Conservation (phyloP, 2,888 invertebrate genomes). For the Dorcus parallelipipedus region DNA sequence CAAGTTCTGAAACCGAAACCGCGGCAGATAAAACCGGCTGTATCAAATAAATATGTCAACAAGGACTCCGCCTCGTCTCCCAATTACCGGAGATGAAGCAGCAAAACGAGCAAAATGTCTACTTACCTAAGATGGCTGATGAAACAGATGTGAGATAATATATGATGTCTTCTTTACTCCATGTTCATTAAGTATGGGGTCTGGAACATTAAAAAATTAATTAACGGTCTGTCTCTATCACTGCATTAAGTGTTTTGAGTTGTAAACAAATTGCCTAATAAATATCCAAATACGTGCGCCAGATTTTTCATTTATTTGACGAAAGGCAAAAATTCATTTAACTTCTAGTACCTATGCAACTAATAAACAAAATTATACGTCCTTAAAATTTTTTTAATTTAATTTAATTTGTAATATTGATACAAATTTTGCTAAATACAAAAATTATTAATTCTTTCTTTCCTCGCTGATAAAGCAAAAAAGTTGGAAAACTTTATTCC, state of each 20-base stretch:
- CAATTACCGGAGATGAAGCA: conserved; percentile 37
- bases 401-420: too few relatives aligned
- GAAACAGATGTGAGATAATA: conserved; percentile 40
- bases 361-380: too few relatives aligned
- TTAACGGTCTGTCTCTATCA: conserved; percentile 12
- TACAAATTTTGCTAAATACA: too few relatives aligned
- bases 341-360: too few relatives aligned
- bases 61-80: conserved; percentile 42
- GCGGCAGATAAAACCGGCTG: conserved; percentile 43
- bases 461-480: too few relatives aligned
- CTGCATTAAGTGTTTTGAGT: background rate
- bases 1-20: conserved; percentile 36
- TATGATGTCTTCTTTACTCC: conserved; percentile 41
- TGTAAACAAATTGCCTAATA: background rate
- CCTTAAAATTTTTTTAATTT: too few relatives aligned
- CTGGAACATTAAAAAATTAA: conserved; percentile 30
- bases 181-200: conserved; percentile 31
- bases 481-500: too few relatives aligned
- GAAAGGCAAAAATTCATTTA: too few relatives aligned
- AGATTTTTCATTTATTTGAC: too few relatives aligned
- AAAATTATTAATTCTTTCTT: too few relatives aligned
- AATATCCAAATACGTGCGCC: background rate
- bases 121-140: conserved; percentile 47
- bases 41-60: conserved; percentile 50
- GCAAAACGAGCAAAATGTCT: conserved; percentile 36